Evolutionary conservation across 2,797 vertebrate species (phyloP), one percentile per base, ranked within the genome.

Genomic region (Molossus alvarezi): DNA sequence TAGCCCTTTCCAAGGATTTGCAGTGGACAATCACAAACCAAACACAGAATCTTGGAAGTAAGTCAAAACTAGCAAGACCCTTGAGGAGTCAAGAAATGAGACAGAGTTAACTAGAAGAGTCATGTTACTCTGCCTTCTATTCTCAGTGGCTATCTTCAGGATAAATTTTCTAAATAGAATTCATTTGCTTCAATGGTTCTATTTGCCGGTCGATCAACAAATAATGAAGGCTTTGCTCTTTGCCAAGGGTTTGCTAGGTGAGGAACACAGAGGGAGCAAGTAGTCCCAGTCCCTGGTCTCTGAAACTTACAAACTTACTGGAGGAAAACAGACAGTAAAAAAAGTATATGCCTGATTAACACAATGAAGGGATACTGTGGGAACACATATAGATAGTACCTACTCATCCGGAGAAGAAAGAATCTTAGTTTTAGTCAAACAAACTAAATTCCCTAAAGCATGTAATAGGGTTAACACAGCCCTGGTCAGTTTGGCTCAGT

Each of bases 381-480:
- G 27, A 79, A 72, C 11, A 15, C 27, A 15, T 29, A 58, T 14
- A 11, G 15, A 29, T 4, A n/a, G 3, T 3, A 88, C 27, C 29
- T 64, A 82, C 65, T 60, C 85, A 86, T 51, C 51, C n/a, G 58
- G 53, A 5, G 60, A 79, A 77, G 14, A 93, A 90, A 64, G 25
- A 85, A 81, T 81, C 41, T 7, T 79, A 45, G 29, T 79, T 91
- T 96, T 53, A 86, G 65, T 93, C 27, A 88, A 89, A 75, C n/a
- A 69, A 95, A 88, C 20, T 45, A 91, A 65, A 86, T 88, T 88
- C 71, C 29, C 67, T 21, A 51, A 86, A 87, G 62, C 11, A 25
- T 33, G 84, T 62, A 69, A 90, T 29, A 81, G 5, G 57, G 64
- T 93, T 94, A 87, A 94, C 37, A n/a, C 62, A 93, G 41, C 41